Evolutionary conservation across 2,888 invertebrate species (phyloP), one percentile per base, ranked within the genome.

Genomic region (Pemphredon lugubris): DNA sequence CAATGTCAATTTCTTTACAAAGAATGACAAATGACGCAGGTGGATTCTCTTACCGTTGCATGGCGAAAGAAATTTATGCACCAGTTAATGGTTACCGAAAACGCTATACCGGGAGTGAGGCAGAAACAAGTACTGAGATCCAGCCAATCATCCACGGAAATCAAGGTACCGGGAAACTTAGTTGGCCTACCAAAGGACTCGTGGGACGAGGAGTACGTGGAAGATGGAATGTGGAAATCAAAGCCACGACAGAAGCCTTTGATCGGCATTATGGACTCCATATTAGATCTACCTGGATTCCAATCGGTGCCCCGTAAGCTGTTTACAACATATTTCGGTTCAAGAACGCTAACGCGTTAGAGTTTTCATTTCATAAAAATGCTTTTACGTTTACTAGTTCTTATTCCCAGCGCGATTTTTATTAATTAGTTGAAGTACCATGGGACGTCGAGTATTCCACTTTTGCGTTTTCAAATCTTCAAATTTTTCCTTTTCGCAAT

Each of bases 141-240:
- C 1, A 26, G 13, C 14, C 45, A 50, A 21, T 40, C 42, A 23
- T 45, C 68, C 9, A 9, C 13, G 40, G 65, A 61, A 40, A 58
- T 58, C 39, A 75, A 61, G 61, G 21, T 73, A 44, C 63, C 73
- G 5, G 80, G 77, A 44, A 66, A 45, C 53, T 42, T 69, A 18
- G 53, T 32, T 11, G 71, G 51, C 1, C 50, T 32, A 30, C 60
- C 69, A 9, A 70, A 39, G 18, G 64, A 59, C 16, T 39, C 60
- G 26, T 59, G 50, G 70, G 42, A 55, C 40, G 65, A 67, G 18
- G 51, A 67, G 11, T 23, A 26, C 37, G 11, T 20, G 14, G 59
- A 73, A 44, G 66, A 73, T 11, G 77, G 71, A 66, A 72, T 50
- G 30, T 82, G 82, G 82, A 73, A 57, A 37, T 73, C 75, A 23